Conservation (phyloP, 2,888 invertebrate genomes). For the Galeopsomyia nigrocyanea region DNA sequence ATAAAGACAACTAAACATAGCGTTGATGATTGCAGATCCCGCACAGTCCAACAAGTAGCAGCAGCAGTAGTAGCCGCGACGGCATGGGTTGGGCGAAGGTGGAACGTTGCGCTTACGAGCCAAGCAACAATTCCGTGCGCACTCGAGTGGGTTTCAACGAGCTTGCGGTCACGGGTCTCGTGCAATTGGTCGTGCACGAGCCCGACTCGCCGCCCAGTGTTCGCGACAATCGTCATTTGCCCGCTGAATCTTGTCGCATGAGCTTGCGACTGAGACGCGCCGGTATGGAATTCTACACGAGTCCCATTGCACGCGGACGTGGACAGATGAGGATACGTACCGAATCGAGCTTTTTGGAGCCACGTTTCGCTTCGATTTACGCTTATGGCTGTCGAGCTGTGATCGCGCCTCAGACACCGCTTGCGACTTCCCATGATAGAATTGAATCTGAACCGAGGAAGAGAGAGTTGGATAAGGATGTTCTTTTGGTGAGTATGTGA, state of each 20-base stretch:
- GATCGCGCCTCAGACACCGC: neutral
- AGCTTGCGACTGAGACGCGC: conserved; percentile 82
- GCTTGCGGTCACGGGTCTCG: conserved; percentile 82
- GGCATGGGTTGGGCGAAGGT: conserved; percentile 71
- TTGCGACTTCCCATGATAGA: neutral
- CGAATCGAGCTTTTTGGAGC: conserved; percentile 87
- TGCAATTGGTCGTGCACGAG: conserved; percentile 71
- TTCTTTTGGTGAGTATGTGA: conserved; percentile 17
- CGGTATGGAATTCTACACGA: conserved; percentile 81
- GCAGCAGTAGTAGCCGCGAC: conserved; percentile 28
- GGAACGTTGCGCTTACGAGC: conserved; percentile 83
- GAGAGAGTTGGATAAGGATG: conserved; percentile 3
- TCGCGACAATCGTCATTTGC: conserved; percentile 46
- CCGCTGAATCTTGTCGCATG: conserved; percentile 80
- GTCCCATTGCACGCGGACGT: conserved; percentile 77
- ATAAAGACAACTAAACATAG: no score
- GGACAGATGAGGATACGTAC: conserved; percentile 82
- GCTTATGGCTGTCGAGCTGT: conserved; percentile 81
- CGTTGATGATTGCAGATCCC: conserved; percentile 23
- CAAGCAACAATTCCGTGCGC: conserved; percentile 80
- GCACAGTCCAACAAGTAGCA: neutral
- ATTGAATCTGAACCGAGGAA: conserved; percentile 35
- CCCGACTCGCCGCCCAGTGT: conserved; percentile 45
- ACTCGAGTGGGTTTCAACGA: conserved; percentile 85
- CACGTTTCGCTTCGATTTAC: conserved; percentile 87